Base-by-base conservation (phyloP, 1,140 invertebrate genomes). In the Lasioglossum albipes region DNA sequence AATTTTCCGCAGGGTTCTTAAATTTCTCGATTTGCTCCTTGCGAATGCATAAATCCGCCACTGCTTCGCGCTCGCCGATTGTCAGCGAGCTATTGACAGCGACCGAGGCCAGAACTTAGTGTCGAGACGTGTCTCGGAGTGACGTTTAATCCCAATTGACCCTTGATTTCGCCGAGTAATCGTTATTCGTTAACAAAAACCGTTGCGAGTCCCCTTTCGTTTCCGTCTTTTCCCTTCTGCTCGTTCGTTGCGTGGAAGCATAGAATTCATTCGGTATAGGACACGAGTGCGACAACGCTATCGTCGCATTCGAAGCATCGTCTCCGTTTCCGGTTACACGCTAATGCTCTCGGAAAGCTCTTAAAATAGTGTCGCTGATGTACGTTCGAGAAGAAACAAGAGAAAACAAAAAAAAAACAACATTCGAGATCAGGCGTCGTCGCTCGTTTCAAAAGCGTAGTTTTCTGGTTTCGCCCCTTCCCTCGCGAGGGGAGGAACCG, bases 191-290 rank as follows among this genome's bases (percentile, higher is more conserved):
- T 27, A 81, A 73, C 67, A 65, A 66, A 59, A 77, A 72, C 42
- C 61, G 36, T 57, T 18, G 36, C 52, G 52, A 18, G 13, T 54
- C n/a, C 10, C 41, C 41, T 42, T 59, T 22, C n/a, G 10, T 31
- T 76, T 67, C 41, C 10, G 36, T 0, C 27, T 59, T 4, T 64
- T 64, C n/a, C 18, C 52, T 16, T 54, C 52, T 54, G 52, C 12
- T 64, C 31, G 12, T 65, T 89, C 83, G 83, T 85, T 84, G 87
- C 75, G 87, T 89, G 85, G 85, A 91, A 90, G 87, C 87, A 90
- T 89, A 36, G 57, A 59, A 49, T 87, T 88, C 71, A 41, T 64
- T 57, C 76, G 31, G 42, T 81, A 49, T 66, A 77, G 16, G n/a
- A 79, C 61, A 71, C 76, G 41, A 42, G 59, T 36, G 52, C 73